Conservation (phyloP, 2,888 invertebrate genomes). For the Hyposoter didymator region DNA sequence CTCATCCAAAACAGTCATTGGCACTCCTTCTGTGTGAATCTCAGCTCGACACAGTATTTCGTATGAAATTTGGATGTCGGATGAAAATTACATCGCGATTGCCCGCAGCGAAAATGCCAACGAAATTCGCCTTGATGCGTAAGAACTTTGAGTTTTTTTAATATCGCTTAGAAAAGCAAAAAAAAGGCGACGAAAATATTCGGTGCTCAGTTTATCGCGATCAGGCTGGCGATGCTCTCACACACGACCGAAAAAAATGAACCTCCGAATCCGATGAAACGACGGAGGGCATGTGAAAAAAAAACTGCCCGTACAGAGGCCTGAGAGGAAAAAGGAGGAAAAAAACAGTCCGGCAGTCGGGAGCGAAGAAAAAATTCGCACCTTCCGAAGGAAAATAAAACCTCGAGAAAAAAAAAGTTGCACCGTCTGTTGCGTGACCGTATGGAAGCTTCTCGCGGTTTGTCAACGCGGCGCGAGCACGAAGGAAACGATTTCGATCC, state of each 20-base stretch:
- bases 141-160: not conserved
- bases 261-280: constrained; percentile 48
- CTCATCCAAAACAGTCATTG: constrained; percentile 7
- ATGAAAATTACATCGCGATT: not conserved
- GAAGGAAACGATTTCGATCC: constrained; percentile 16
- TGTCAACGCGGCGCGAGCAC: constrained; percentile 25
- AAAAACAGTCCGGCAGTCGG: constrained; percentile 20
- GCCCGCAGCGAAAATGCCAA: not conserved
- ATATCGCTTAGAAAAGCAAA: too few relatives aligned
- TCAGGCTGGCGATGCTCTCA: constrained; percentile 69
- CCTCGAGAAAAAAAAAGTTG: constrained; percentile 3
- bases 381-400: constrained; percentile 58
- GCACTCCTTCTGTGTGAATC: constrained; percentile 14
- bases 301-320: constrained; percentile 7
- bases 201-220: constrained; percentile 66
- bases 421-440: constrained; percentile 55
- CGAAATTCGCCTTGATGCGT: too few relatives aligned
- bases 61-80: not conserved
- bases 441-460: constrained; percentile 16
- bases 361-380: constrained; percentile 66
- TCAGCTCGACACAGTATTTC: not conserved
- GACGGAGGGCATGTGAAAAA: not conserved
- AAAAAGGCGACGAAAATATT: constrained; percentile 41
- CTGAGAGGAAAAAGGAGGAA: constrained; percentile 33
- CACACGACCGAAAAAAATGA: constrained; percentile 63